These are phyloP conservation scores for Acrobasis consociella DNA, from an alignment of 2,888 invertebrate species.

Conservation along the genomic window DNA sequence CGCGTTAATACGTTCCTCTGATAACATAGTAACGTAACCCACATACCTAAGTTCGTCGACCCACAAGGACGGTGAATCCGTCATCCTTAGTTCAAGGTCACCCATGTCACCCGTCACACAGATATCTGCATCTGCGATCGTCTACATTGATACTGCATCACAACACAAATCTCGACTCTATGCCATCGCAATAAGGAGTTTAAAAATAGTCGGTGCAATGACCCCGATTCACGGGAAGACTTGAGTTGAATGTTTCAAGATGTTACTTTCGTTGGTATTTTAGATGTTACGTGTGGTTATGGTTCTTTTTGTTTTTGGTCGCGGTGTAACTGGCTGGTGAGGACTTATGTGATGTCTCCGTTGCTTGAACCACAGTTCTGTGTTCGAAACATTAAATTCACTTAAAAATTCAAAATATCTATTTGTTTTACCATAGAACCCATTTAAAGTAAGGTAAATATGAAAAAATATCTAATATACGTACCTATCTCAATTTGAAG, in stretches of 20 bases:
- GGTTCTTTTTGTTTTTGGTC: slow-evolving; percentile 35
- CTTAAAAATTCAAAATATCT: too few species aligned
- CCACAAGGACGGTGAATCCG: slow-evolving; percentile 79
- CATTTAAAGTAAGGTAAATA: too few species aligned
- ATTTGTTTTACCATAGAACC: too few species aligned
- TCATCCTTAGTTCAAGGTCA: slow-evolving; percentile 78
- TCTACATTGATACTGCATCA: slow-evolving; percentile 65
- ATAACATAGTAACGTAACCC: slow-evolving; percentile 51
- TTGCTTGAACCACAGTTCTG: too few species aligned
- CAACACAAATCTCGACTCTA: slow-evolving; percentile 57
- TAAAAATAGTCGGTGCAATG: slow-evolving; percentile 71
- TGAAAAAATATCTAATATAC: too few species aligned
- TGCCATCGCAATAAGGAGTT: slow-evolving; percentile 52
- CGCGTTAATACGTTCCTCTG: slow-evolving; percentile 1
- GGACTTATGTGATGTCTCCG: background rate
- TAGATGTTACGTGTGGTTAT: slow-evolving; percentile 50
- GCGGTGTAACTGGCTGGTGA: slow-evolving; percentile 20
- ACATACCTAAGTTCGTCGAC: slow-evolving; percentile 64
- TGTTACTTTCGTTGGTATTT: slow-evolving; percentile 73
- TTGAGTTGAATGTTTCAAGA: slow-evolving; percentile 50
- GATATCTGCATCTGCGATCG: slow-evolving; percentile 78
- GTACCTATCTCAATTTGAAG: too few species aligned
- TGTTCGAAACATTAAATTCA: too few species aligned
- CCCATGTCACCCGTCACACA: slow-evolving; percentile 63
- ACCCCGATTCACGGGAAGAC: slow-evolving; percentile 56